Conservation (phyloP, 2,113 vertebrate genomes). For the Prochilodus magdalenae region DNA sequence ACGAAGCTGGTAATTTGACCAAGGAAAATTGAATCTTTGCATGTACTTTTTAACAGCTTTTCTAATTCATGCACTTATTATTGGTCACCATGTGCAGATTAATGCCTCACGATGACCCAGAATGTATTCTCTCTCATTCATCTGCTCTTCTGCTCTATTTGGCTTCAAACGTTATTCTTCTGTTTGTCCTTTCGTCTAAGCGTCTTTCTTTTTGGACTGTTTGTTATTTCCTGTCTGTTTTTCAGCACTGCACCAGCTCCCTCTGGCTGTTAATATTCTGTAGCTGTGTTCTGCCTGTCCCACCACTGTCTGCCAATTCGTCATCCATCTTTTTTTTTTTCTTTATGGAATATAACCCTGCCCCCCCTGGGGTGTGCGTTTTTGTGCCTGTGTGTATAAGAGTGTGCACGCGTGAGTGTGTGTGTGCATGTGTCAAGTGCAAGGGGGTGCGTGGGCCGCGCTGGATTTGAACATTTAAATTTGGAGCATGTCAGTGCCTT, state of each 20-base stretch:
- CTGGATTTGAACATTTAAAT: constrained; percentile 28
- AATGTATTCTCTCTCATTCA: neutral
- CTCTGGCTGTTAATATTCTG: constrained; percentile 10
- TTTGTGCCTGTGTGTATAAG: constrained; percentile 12
- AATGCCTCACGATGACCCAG: neutral
- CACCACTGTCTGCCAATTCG: neutral
- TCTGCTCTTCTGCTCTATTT: neutral
- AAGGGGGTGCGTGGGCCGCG: constrained; percentile 18
- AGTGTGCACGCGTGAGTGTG: constrained; percentile 12
- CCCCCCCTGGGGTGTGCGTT: neutral
- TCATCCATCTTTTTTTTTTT: neutral
- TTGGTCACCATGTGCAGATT: no score
- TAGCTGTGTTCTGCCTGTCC: neutral
- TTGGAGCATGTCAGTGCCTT: constrained; percentile 29
- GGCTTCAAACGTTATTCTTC: neutral
- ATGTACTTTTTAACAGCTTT: no score
- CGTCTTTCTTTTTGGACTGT: neutral
- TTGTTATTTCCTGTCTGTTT: neutral
- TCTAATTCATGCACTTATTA: no score
- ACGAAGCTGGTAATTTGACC: no score
- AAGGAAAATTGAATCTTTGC: no score
- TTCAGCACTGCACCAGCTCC: neutral
- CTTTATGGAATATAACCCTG: neutral
- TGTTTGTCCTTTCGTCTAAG: neutral
- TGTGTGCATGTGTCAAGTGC: constrained; percentile 17